Conservation (phyloP, 2,888 invertebrate species). For the Coenonympha arcania region DNA sequence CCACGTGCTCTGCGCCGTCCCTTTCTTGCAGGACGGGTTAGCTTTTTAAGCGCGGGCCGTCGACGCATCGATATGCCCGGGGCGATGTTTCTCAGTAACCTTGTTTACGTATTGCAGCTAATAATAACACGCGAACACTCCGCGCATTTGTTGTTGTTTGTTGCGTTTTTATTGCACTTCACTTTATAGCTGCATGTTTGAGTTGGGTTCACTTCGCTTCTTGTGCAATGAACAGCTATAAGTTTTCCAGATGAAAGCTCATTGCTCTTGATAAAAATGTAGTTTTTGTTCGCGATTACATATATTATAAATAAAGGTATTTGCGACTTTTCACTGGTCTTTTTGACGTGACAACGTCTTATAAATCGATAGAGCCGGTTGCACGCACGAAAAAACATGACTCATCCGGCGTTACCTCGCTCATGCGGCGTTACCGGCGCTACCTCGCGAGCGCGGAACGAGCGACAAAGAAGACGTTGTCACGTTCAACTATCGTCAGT, state of each 20-base stretch:
- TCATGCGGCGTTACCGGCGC: no score
- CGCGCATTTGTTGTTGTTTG: conserved; percentile 50
- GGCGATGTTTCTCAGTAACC: conserved; percentile 64
- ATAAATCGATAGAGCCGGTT: no score
- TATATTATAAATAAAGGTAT: no score
- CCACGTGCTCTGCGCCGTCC: conserved; percentile 68
- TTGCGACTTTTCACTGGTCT: no score
- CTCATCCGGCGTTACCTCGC: no score
- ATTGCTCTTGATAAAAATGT: neutral
- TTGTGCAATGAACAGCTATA: conserved; percentile 14
- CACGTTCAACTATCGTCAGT: no score
- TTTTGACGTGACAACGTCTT: no score
- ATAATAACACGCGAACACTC: conserved; percentile 66
- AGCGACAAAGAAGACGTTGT: no score
- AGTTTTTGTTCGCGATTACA: no score
- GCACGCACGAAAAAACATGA: no score
- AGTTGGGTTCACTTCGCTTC: conserved; percentile 36
- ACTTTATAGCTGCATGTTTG: conserved; percentile 36
- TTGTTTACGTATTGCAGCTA: conserved; percentile 70
- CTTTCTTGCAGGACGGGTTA: conserved; percentile 70
- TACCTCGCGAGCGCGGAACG: no score
- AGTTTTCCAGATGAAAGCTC: neutral
- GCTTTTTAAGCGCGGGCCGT: conserved; percentile 66
- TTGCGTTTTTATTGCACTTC: conserved; percentile 47
- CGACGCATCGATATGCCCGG: conserved; percentile 68